These are phyloP conservation scores for Uromys caudimaculatus DNA, from an alignment of 2,797 vertebrate genomes.

Conservation along the genomic window DNA sequence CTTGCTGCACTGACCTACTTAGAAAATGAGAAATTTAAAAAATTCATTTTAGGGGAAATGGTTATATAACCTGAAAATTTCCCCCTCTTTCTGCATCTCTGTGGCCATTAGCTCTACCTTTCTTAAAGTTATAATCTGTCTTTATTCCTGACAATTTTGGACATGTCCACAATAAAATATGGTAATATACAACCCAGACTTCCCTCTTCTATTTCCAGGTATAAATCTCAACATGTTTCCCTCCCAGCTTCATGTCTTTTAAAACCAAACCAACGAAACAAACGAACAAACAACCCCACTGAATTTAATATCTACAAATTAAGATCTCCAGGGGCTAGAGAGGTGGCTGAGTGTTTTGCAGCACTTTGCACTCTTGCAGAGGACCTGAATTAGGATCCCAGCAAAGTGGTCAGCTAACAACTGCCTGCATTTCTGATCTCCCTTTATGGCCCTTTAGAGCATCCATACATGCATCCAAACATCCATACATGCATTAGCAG, in stretches of 20 bases:
- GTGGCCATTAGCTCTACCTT: not conserved
- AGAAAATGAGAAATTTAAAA: not conserved
- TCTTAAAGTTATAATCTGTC: not conserved
- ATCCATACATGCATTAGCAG: not conserved
- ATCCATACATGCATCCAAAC: not conserved
- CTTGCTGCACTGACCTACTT: not conserved
- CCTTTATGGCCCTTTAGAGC: not conserved
- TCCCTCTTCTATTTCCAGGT: too few relatives aligned
- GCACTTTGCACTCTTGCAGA: not conserved
- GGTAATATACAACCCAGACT: not conserved
- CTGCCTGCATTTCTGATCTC: not conserved
- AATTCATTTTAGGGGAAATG: not conserved
- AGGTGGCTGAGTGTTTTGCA: not conserved
- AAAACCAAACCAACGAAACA: not conserved
- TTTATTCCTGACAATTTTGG: not conserved
- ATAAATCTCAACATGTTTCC: not conserved
- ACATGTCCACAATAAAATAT: not conserved
- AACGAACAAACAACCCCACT: not conserved
- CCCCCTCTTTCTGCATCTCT: not conserved
- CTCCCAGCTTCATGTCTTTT: not conserved
- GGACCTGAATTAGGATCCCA: not conserved
- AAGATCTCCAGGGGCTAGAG: not conserved
- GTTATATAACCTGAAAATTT: not conserved
- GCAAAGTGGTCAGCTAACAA: not conserved
- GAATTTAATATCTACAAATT: not conserved